Percentiles rank a stretch among this genome's conserved stretches.
phyloP scores from a whole-genome alignment of 2,113 vertebrate genomes.

The Pavo muticus region DNA sequence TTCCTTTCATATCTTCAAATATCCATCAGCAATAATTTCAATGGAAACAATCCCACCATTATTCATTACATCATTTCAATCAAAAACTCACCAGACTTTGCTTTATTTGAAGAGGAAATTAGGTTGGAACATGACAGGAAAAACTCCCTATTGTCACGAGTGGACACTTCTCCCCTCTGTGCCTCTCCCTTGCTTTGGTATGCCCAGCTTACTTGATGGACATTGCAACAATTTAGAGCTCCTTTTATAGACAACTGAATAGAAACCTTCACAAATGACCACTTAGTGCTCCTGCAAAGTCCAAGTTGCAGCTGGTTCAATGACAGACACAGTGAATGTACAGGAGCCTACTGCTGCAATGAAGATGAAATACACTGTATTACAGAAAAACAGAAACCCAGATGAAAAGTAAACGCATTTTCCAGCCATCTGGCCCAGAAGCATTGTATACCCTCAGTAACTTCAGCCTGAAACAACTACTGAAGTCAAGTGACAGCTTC shows the following conservation, averaged over 20 bases:
- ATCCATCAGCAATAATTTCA: constrained; percentile 8
- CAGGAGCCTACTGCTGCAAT: not conserved
- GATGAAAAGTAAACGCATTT: not conserved
- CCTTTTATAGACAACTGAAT: not conserved
- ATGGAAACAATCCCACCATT: not conserved
- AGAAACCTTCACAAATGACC: not conserved
- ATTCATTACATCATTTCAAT: not conserved
- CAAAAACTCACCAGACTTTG: not conserved
- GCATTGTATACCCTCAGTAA: not conserved
- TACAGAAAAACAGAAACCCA: not conserved
- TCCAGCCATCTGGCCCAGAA: not conserved
- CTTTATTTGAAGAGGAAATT: not conserved
- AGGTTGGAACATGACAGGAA: not conserved
- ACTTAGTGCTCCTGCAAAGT: not conserved
- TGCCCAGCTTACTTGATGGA: not conserved
- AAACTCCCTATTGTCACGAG: not conserved
- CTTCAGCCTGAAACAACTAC: not conserved
- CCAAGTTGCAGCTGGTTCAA: not conserved
- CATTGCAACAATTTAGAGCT: not conserved
- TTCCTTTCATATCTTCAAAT: not conserved
- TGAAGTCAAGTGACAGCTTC: not conserved
- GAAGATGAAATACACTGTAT: not conserved
- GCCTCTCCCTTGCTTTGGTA: not conserved
- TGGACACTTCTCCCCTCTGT: constrained; percentile 3
- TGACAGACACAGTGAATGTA: not conserved